Base-by-base conservation (phyloP, 2,113 vertebrate genomes). In the Neolamprologus sp. region DNA sequence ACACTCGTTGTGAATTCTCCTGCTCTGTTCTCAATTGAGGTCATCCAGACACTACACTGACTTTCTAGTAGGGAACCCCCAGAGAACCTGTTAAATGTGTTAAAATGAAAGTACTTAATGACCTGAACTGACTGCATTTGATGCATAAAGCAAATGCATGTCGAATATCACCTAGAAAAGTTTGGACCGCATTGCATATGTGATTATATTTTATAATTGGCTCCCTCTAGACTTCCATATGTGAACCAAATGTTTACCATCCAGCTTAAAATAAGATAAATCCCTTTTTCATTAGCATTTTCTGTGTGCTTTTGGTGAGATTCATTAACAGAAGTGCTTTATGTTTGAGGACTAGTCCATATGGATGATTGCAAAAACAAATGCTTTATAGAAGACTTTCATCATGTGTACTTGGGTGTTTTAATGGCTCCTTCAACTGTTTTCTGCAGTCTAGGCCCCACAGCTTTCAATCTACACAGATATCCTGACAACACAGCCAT, bases 31-130 rank as follows among this genome's bases (percentile, higher is more conserved):
- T 75, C 23, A 73, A 6, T 2, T 28, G 5, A 45, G 14, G 13
- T 7, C 68, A 47, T 17, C 2, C 4, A 23, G 68, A 47, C 68
- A 75, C 21, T 21, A 47, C 2, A 78, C 6, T 75, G 68, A 73
- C 0, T 45, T 73, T 73, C 14, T 26, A 47, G 12, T 28, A 47
- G 40, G 68, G 0, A 73, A 26, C 8, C 5, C 0, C 3, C 0
- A 47, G 40, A 75, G 6, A 45, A 42, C 42, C 0, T 75, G 40
- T 26, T 26, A 17, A 75, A 47, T 19, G 6, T 28, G 21, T 75
- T 75, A 2, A 28, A 47, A 28, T 75, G 6, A 47, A 45, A 47
- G 23, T 28, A 17, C 1, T 75, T 75, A 75, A 28, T 75, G 68
- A 71, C 14, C 21, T 7, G 6, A 47, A 7, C 42, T 75, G 23